These are phyloP conservation scores for Alosa alosa DNA, from an alignment of 2,113 vertebrate species.

Conservation along the genomic window DNA sequence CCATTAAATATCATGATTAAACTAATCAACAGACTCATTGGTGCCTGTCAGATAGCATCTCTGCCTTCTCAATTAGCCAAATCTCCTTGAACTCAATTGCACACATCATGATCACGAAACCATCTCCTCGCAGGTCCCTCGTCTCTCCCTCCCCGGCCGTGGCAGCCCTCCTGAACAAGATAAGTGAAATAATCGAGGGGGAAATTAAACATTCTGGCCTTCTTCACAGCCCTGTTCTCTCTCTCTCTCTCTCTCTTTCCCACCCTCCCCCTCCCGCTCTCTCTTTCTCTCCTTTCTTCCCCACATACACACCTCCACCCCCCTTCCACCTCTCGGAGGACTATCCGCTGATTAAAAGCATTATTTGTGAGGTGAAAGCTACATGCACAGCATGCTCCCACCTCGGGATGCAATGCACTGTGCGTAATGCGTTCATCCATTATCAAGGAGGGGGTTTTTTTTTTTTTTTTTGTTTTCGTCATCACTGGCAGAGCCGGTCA, in stretches of 20 bases:
- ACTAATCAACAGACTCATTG: conserved; percentile 74
- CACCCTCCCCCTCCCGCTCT: not conserved
- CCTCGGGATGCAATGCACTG: conserved; percentile 18
- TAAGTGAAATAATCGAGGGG: conserved; percentile 42
- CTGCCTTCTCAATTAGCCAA: conserved; percentile 76
- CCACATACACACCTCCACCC: not conserved
- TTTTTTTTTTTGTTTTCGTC: not conserved
- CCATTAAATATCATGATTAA: conserved; percentile 76
- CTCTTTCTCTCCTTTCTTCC: conserved; percentile 42
- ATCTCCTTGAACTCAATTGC: conserved; percentile 75
- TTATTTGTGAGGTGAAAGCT: conserved; percentile 49
- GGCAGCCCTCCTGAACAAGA: conserved; percentile 27
- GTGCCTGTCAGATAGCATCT: conserved; percentile 74
- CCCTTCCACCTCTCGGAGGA: conserved; percentile 40
- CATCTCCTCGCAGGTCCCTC: conserved; percentile 11
- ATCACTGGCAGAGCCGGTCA: not conserved
- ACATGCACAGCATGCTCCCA: conserved; percentile 13
- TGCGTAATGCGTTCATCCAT: conserved; percentile 45
- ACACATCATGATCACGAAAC: conserved; percentile 57
- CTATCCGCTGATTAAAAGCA: conserved; percentile 61
- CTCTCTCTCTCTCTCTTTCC: conserved; percentile 34
- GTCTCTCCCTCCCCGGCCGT: conserved; percentile 42
- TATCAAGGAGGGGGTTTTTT: conserved; percentile 14
- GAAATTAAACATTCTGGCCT: conserved; percentile 47
- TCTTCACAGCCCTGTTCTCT: conserved; percentile 32